These are phyloP conservation scores for Nomada fucata DNA, from an alignment of 2,888 invertebrate species.

Conservation along the genomic window DNA sequence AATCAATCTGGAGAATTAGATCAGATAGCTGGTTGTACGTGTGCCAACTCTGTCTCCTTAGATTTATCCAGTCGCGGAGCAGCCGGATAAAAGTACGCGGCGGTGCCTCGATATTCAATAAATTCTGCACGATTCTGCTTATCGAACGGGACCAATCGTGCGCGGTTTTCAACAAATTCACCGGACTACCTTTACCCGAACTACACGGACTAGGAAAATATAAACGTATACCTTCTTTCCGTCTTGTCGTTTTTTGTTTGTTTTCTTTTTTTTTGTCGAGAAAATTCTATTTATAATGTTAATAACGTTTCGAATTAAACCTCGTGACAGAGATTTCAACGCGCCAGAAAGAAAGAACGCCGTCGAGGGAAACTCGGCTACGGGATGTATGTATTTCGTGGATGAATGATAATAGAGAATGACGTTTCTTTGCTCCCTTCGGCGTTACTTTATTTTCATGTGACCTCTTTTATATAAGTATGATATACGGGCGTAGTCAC, in stretches of 20 bases:
- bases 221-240: neutral
- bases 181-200: neutral
- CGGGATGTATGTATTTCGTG: neutral
- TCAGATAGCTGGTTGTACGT: constrained; percentile 68
- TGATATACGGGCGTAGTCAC: constrained; percentile 36
- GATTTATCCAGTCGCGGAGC: constrained; percentile 62
- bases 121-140: constrained; percentile 51
- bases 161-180: constrained; percentile 28
- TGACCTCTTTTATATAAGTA: constrained; percentile 31
- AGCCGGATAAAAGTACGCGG: constrained; percentile 51
- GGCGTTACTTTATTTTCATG: constrained; percentile 28
- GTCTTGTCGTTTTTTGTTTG: too few relatives aligned
- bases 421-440: constrained; percentile 31
- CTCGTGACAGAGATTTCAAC: constrained; percentile 1
- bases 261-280: too few relatives aligned
- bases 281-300: too few relatives aligned
- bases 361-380: neutral
- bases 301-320: neutral
- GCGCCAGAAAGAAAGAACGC: neutral
- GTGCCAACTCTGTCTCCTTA: constrained; percentile 63
- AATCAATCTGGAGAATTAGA: constrained; percentile 73
- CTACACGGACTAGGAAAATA: too few relatives aligned
- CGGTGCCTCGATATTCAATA: constrained; percentile 50
- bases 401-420: constrained; percentile 37
- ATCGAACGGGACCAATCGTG: constrained; percentile 38